A percentile compares a stretch with the other conserved stretches of the same genome.
These are phyloP conservation scores for Orchesella cincta DNA, from an alignment of 1,140 invertebrate species.

Conservation along the genomic window DNA sequence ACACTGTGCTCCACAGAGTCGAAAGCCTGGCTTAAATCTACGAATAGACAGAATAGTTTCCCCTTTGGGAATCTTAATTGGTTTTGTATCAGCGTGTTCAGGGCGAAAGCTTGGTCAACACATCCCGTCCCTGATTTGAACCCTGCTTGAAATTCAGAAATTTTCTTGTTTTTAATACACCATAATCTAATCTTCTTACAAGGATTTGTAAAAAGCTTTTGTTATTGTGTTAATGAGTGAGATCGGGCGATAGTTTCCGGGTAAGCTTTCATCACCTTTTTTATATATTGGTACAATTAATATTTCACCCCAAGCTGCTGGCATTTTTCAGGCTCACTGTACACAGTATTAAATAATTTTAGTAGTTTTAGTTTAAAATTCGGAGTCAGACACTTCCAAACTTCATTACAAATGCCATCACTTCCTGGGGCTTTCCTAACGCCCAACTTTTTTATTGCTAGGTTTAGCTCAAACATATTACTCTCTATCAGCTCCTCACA, in stretches of 20 bases:
- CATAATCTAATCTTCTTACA: conserved; percentile 39
- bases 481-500: not conserved
- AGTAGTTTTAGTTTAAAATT: not conserved
- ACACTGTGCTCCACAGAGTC: no score
- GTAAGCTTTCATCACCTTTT: conserved; percentile 43
- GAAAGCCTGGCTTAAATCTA: no score
- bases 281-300: conserved; percentile 40
- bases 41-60: no score
- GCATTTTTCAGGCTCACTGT: not conserved
- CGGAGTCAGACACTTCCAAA: conserved; percentile 21
- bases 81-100: conserved; percentile 35
- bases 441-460: not conserved
- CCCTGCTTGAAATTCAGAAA: conserved; percentile 47
- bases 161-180: conserved; percentile 39
- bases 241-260: conserved; percentile 51
- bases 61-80: no score
- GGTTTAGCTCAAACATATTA: not conserved
- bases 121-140: conserved; percentile 38
- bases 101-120: conserved; percentile 43
- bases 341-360: not conserved
- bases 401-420: conserved; percentile 39
- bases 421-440: conserved; percentile 22
- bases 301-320: conserved; percentile 30
- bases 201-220: conserved; percentile 50
- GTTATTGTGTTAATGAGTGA: conserved; percentile 43